Conservation (phyloP, 2,888 invertebrate species). For the Lasiommata megera region DNA sequence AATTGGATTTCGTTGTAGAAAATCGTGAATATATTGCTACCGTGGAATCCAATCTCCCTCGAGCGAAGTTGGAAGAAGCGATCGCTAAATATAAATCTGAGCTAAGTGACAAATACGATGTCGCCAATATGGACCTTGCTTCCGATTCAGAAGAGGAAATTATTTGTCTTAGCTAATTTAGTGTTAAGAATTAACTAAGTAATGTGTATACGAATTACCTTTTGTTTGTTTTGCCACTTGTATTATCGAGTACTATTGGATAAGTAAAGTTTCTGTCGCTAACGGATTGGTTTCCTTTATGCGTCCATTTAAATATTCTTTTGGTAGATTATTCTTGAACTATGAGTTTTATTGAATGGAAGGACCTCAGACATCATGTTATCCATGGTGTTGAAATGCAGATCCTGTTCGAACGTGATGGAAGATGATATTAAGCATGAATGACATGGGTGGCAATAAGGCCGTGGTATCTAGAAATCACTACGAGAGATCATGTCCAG, state of each 20-base stretch:
- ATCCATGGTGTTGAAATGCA: no score
- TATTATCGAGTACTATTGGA: neutral
- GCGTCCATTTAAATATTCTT: no score
- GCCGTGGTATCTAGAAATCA: no score
- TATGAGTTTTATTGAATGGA: no score
- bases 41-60: conserved; percentile 45
- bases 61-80: conserved; percentile 41
- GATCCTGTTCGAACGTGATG: no score
- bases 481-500: no score
- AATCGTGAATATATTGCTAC: conserved; percentile 31
- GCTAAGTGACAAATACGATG: conserved; percentile 56
- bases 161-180: conserved; percentile 34
- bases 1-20: conserved; percentile 51
- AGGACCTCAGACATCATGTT: no score
- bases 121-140: conserved; percentile 66
- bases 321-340: no score
- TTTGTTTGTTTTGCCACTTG: neutral
- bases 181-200: neutral
- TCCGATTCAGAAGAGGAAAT: conserved; percentile 50
- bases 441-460: no score
- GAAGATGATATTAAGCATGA: no score
- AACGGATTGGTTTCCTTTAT: no score
- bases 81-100: conserved; percentile 53
- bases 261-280: neutral
- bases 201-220: neutral